Evolutionary conservation across 2,113 vertebrate species (phyloP).

Genomic region (zebrafish (Danio rerio)): DNA sequence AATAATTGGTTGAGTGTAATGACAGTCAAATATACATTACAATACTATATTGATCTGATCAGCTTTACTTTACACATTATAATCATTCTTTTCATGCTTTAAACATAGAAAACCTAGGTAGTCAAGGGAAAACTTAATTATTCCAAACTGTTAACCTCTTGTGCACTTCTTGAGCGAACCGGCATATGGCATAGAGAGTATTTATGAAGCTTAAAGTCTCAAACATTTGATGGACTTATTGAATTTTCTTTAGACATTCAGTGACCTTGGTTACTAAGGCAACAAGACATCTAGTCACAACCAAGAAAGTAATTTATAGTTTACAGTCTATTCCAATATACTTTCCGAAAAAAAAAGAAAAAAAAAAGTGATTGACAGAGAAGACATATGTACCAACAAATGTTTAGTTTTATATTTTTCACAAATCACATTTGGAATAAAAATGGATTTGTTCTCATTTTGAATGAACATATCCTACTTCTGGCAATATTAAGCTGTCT

Average conservation of each 20-base stretch:
- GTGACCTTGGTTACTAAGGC: background rate
- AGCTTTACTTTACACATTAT: too few species aligned
- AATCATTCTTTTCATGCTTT: too few species aligned
- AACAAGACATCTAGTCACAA: background rate
- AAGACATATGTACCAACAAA: background rate
- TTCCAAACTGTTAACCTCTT: too few species aligned
- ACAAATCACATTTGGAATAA: background rate
- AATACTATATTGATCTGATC: too few species aligned
- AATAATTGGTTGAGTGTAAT: too few species aligned
- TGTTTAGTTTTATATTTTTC: background rate
- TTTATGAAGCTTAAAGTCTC: background rate
- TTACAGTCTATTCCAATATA: background rate
- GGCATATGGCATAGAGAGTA: too few species aligned
- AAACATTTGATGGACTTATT: background rate
- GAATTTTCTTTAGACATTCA: background rate
- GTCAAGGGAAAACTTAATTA: too few species aligned
- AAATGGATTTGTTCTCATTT: background rate
- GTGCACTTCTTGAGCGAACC: too few species aligned
- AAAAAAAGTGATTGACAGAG: background rate
- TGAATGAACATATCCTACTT: constrained; percentile 1
- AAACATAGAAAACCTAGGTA: too few species aligned
- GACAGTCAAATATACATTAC: too few species aligned
- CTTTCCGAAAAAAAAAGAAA: background rate
- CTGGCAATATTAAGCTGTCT: constrained; percentile 19
- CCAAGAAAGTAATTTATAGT: background rate